Evolutionary conservation across 2,797 vertebrate species (phyloP), one percentile per base, ranked within the genome.

Genomic region (Oreochromis mossambicus): DNA sequence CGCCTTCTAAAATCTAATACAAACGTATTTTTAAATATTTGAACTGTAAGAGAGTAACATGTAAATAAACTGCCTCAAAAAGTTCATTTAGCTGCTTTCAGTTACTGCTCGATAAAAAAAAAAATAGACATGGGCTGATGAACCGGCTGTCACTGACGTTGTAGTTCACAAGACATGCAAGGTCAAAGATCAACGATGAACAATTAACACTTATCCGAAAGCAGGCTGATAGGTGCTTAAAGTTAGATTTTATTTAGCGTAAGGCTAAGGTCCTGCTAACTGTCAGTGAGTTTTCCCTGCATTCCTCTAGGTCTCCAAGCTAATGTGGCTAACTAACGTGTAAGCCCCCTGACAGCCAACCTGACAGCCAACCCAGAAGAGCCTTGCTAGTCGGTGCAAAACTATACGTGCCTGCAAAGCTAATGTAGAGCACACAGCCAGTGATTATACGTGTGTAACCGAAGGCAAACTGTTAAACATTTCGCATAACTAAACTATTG

Each of bases 241-340:
- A 83, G 56, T 81, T 46, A 51, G 14, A n/a, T 63, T 78, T 54
- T 13, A 58, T 11, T 43, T 83, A 83, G 52, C 41, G 3, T 19
- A n/a, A 41, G 68, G 56, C 36, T 86, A 81, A 21, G 56, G 41
- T 73, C 41, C 41, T 5, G 76, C 82, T 83, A 85, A 43, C 50
- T 84, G 77, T 79, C 73, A 90, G 17, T 77, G 21, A 66, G 56
- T 9, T 86, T 21, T 4, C 68, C 41, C 13, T 11, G 29, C 61
- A 68, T 5, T 46, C 11, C 8, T 48, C 21, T 5, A 5, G 0
- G 13, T 11, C 11, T 43, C 10, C 4, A 66, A 5, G 82, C 89
- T 89, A 87, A 82, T 51, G 77, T 73, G 38, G 90, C 87, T 89
- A 92, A 80, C 66, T 84, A 92, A 80, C 63, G 82, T 77, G 8